Conservation (phyloP, 1,140 invertebrate species). For the Aphelenchoides besseyi region DNA sequence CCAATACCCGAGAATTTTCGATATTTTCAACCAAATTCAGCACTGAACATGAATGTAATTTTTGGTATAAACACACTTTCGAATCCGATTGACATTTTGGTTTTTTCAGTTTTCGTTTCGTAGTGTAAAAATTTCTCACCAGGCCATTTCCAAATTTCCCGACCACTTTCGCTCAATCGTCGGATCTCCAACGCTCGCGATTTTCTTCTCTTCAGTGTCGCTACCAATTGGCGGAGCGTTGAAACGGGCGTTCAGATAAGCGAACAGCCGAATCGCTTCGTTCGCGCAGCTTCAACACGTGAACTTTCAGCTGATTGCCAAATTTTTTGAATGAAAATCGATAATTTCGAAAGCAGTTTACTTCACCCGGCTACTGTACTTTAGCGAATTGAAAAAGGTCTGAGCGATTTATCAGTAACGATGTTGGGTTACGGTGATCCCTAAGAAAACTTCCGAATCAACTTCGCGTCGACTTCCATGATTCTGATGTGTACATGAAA, state of each 20-base stretch:
- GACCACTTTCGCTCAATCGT: not conserved
- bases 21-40: not conserved
- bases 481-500: not conserved
- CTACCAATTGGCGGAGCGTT: too few species aligned
- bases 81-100: not conserved
- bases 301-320: not conserved
- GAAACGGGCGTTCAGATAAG: too few species aligned
- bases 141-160: not conserved
- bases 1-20: not conserved
- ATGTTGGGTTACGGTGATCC: not conserved
- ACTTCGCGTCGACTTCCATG: not conserved
- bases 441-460: not conserved
- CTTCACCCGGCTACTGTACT: too few species aligned
- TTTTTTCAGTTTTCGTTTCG: not conserved
- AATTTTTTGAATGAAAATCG: not conserved
- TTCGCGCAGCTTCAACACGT: too few species aligned
- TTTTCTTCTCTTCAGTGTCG: not conserved
- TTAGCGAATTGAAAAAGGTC: not conserved
- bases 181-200: not conserved
- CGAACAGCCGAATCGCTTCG: too few species aligned
- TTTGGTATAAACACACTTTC: not conserved
- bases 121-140: not conserved
- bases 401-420: not conserved
- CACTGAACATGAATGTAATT: not conserved
- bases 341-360: conserved; percentile 2